These are phyloP conservation scores for Disparrhopalites patrizii DNA, from an alignment of 2,888 invertebrate genomes.

Conservation along the genomic window DNA sequence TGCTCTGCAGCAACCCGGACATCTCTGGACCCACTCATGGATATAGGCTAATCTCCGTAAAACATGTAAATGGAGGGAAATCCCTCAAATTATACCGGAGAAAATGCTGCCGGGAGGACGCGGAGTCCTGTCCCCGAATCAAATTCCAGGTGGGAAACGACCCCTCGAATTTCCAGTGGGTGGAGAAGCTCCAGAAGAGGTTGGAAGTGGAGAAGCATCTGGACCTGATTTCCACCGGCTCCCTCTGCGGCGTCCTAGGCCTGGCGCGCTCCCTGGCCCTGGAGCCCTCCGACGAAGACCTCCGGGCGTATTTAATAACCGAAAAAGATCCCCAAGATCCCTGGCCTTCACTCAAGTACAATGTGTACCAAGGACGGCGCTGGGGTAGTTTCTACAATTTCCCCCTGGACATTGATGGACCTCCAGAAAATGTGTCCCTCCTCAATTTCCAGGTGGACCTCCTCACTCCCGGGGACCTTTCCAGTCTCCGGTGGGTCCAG, in stretches of 20 bases:
- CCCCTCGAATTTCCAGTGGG: neutral
- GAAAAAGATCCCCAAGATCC: neutral
- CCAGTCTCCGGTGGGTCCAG: constrained; percentile 76
- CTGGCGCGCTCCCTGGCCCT: constrained; percentile 56
- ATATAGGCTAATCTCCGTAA: neutral
- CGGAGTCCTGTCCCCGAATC: neutral
- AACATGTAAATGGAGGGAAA: too few relatives aligned
- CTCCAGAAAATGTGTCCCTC: constrained; percentile 50
- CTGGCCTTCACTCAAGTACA: neutral
- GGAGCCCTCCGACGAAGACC: constrained; percentile 53
- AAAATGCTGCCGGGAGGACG: neutral
- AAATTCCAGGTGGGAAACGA: neutral
- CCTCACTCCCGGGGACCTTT: constrained; percentile 75
- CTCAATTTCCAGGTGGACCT: constrained; percentile 78
- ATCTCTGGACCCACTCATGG: too few relatives aligned
- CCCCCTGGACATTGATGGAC: constrained; percentile 51
- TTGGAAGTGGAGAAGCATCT: neutral
- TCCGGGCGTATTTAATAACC: constrained; percentile 51
- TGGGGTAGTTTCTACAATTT: constrained; percentile 71
- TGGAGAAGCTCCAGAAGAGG: constrained; percentile 55
- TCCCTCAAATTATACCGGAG: too few relatives aligned
- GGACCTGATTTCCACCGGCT: constrained; percentile 37
- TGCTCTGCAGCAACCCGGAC: neutral
- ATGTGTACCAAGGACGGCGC: neutral
- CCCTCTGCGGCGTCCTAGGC: constrained; percentile 55